Percentiles rank a stretch among this genome's conserved stretches.
These are phyloP conservation scores for Chamaetylas fuelleborni DNA, from an alignment of 2,113 vertebrate species.

Conservation along the genomic window DNA sequence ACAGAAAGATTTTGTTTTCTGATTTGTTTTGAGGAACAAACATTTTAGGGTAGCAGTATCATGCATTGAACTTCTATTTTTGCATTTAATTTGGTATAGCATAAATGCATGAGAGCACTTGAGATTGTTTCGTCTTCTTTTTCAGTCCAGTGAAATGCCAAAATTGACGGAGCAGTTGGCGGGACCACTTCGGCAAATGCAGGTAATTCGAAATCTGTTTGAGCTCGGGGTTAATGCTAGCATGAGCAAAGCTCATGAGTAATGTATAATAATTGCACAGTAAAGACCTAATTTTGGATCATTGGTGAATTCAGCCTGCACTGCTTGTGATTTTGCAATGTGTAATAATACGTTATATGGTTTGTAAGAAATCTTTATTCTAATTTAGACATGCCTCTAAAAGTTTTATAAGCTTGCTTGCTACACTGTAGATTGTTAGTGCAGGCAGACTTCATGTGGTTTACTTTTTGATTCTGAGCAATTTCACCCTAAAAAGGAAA, in stretches of 20 bases:
- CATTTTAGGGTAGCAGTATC: not conserved
- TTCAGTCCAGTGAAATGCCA: constrained; percentile 94
- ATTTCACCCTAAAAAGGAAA: not conserved
- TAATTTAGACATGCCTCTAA: not conserved
- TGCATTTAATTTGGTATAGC: not conserved
- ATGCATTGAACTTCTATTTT: not conserved
- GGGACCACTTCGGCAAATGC: constrained; percentile 95
- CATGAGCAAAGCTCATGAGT: not conserved
- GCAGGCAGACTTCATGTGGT: not conserved
- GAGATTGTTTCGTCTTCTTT: not conserved
- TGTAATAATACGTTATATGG: not conserved
- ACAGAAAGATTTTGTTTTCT: not conserved
- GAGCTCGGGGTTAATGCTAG: not conserved
- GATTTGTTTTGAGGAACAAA: not conserved
- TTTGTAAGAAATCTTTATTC: not conserved
- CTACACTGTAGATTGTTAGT: not conserved
- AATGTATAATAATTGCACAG: fast-evolving
- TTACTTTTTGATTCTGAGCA: not conserved
- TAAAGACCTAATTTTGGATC: not conserved
- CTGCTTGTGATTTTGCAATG: not conserved
- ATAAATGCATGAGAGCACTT: not conserved
- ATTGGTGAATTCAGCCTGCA: not conserved
- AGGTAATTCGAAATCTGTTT: constrained; percentile 76
- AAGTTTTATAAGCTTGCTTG: not conserved
- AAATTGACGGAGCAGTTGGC: constrained; percentile 94